Percentiles rank a stretch among this genome's conserved stretches.
Conservation (phyloP, 64 coral and sea anemone species). For the Dendronephthya gigantea region DNA sequence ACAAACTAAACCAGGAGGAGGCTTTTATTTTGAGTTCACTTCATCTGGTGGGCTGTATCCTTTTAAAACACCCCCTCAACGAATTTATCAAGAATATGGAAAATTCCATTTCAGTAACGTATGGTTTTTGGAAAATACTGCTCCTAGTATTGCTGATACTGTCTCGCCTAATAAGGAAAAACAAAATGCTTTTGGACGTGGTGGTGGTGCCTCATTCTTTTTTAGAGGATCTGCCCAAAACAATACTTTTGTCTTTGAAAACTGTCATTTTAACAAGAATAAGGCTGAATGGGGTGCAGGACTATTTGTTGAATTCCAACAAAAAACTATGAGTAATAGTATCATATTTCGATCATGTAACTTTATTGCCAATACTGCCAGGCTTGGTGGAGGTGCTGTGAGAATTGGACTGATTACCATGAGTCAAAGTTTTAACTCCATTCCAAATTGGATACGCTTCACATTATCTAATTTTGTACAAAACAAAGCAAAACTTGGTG, state of each 20-base stretch:
- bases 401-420: slow-evolving; percentile 28
- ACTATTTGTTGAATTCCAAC: slow-evolving; percentile 38
- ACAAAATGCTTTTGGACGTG: slow-evolving; percentile 28
- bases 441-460: slow-evolving; percentile 25
- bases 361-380: slow-evolving; percentile 5
- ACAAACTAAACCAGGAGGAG: background rate
- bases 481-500: slow-evolving; percentile 44
- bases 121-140: slow-evolving; percentile 15
- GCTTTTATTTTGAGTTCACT: background rate
- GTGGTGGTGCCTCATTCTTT: slow-evolving; percentile 39
- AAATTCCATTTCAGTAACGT: slow-evolving; percentile 3
- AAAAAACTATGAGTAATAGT: slow-evolving; percentile 21
- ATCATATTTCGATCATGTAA: slow-evolving; percentile 7
- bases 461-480: slow-evolving; percentile 8
- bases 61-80: background rate
- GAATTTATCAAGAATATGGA: background rate
- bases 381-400: slow-evolving; percentile 40
- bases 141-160: background rate
- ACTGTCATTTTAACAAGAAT: slow-evolving; percentile 38
- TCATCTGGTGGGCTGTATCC: background rate
- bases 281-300: slow-evolving; percentile 45
- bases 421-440: background rate
- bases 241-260: slow-evolving; percentile 34
- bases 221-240: slow-evolving; percentile 37
- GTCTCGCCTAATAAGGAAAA: background rate